Base-by-base conservation (phyloP, 1,140 invertebrate species). In the Drosophila murphyi region DNA sequence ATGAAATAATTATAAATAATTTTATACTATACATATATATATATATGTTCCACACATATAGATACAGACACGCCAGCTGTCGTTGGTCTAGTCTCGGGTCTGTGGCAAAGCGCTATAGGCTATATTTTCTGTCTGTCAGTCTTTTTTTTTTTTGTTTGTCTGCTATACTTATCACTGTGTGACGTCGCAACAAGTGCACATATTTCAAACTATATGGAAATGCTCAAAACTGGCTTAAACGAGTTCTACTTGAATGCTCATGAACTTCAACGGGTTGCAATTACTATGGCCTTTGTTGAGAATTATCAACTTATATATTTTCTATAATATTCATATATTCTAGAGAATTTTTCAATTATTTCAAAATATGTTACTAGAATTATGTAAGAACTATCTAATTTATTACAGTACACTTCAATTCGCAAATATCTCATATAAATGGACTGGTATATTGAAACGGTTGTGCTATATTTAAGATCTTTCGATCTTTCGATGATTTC, bases 401-500 rank as follows among this genome's bases (percentile, higher is more conserved):
- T 2, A 48, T 48, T 48, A 48, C 6, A 8, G 4, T 35, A 8
- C 28, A 57, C 2, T 41, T 7, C 20, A 7, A 35, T 28, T 63
- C 12, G 8, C 8, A 7, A 12, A 47, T 60, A 47, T 68, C 12
- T 5, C 8, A 7, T 8, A 39, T 60, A 47, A 60, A 20, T 47
- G 12, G 43, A 35, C 7, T 50, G 7, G n/a, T 57, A 63, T 80
- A 73, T 83, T 77, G 72, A 56, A 77, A 75, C 34, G 60, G 41
- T 43, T 39, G 48, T 80, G 62, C 60, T 73, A 54, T 88, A 87
- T 78, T 87, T 83, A 88, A 73, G 31, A 59, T 51, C 47, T 71
- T 48, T 72, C 78, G 78, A 56, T 67, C 59, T 82, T 81, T 80
- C 69, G 73, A 68, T 62, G 61, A 69, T 64, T 77, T 73, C 52